These are phyloP conservation scores for Ephialtes manifestator DNA, from an alignment of 2,888 invertebrate species.

Conservation along the genomic window DNA sequence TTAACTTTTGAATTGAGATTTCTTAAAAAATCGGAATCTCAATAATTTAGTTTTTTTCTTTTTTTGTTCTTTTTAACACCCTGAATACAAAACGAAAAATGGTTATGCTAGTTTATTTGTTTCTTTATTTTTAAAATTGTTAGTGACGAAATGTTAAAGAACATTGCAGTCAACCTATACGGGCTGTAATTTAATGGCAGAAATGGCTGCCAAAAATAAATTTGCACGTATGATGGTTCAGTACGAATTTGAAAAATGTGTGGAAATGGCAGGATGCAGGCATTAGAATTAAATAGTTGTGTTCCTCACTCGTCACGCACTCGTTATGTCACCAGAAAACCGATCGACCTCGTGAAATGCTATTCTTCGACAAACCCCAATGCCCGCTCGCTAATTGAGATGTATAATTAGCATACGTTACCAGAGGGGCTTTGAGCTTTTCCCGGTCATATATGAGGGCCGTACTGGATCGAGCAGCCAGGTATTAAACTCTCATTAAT, in stretches of 20 bases:
- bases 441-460: conserved; percentile 10
- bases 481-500: conserved; percentile 74
- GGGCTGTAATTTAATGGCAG: neutral
- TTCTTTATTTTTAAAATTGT: no score
- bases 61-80: no score
- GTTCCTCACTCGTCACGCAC: neutral
- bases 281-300: neutral
- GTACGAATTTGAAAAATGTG: neutral
- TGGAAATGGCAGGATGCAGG: neutral
- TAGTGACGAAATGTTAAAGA: no score
- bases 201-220: no score
- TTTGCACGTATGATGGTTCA: neutral
- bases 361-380: conserved; percentile 22
- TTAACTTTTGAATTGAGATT: no score
- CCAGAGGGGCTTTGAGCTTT: conserved; percentile 45
- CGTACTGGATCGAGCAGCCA: conserved; percentile 20
- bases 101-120: no score
- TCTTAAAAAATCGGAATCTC: no score
- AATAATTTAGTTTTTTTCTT: no score
- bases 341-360: neutral
- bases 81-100: no score
- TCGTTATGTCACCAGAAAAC: conserved; percentile 6
- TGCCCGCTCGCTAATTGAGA: conserved; percentile 75
- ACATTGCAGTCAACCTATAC: neutral
- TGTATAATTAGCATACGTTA: conserved; percentile 77